Evolutionary conservation across 2,888 invertebrate species (phyloP), one percentile per base, ranked within the genome.

Genomic region (Cheilosia urbana): DNA sequence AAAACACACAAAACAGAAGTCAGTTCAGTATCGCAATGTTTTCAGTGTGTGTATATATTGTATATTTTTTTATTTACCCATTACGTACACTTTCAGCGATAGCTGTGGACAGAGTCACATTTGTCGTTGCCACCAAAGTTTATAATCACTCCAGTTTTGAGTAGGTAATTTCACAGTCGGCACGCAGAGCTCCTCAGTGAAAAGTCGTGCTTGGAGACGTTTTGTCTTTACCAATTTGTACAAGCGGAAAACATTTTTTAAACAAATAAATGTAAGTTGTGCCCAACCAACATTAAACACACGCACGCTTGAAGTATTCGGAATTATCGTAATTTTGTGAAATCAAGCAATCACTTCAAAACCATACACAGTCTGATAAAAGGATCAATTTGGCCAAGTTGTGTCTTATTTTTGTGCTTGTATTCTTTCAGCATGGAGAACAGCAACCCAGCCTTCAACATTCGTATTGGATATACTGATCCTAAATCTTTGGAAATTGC

Each of bases 401-500:
- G 49, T 69, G 47, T 15, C n/a, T 58, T 58, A 51, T 57, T 7
- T 45, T 13, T 34, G 11, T 42, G 24, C 40, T n/a, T 65, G 34
- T 40, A 30, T 62, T 68, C 51, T 79, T 75, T 89, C 73, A 89
- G 89, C 60, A 91, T 92, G 91, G 90, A 90, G 45, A 91, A 89
- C 83, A 89, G 88, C 73, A 90, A 91, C 84, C 91, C 92, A 88
- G 92, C 93, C 19, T 95, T 95, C 90, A 93, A 93, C 87, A 89
- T 96, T 84, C 94, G 96, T 88, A 91, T 93, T 73, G 93, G 92
- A 78, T 95, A 95, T 88, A 90, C 95, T 57, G 93, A 92, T 79
- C 93, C 94, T 0, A 95, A 95, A 88, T 93, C 94, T 0, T 91
- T 93, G 89, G 93, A 93, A 79, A 89, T 95, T 11, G 96, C 96